A percentile compares a stretch with the other conserved stretches of the same genome.
Conservation (phyloP, 2,797 vertebrate genomes). For the Onychomys torridus region DNA sequence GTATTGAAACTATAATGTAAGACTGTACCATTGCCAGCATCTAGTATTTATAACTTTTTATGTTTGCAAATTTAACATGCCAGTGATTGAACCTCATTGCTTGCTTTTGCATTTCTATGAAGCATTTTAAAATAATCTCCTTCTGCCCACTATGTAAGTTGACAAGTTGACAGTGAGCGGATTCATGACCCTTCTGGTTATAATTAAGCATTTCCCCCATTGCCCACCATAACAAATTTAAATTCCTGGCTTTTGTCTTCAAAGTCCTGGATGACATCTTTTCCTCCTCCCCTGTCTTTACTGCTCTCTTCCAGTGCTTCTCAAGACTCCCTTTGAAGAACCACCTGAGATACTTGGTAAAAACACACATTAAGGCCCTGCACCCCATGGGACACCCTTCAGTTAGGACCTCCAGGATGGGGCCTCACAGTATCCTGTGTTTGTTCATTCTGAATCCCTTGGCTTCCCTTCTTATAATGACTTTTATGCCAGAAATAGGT, state of each 20-base stretch:
- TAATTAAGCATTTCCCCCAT: slow-evolving; percentile 59
- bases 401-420: not conserved
- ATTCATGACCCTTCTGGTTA: slow-evolving; percentile 69
- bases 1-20: slow-evolving; percentile 15
- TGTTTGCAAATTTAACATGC: slow-evolving; percentile 55
- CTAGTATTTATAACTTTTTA: slow-evolving; percentile 52
- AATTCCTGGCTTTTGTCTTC: slow-evolving; percentile 64
- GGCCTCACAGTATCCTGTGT: not conserved
- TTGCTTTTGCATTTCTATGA: slow-evolving; percentile 61
- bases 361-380: not conserved
- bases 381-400: not conserved
- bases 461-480: not conserved
- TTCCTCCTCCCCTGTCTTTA: not conserved
- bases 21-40: slow-evolving; percentile 16
- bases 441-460: not conserved
- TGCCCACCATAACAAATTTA: slow-evolving; percentile 64
- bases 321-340: not conserved
- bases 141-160: slow-evolving; percentile 45
- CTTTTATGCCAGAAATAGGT: slow-evolving; percentile 43
- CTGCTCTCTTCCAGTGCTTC: not conserved
- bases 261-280: slow-evolving; percentile 54
- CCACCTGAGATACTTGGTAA: slow-evolving; percentile 34
- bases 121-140: slow-evolving; percentile 56
- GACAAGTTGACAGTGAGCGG: slow-evolving; percentile 59
- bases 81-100: slow-evolving; percentile 32